These are phyloP conservation scores for Gerris lacustris DNA, from an alignment of 2,888 invertebrate species.

Conservation along the genomic window DNA sequence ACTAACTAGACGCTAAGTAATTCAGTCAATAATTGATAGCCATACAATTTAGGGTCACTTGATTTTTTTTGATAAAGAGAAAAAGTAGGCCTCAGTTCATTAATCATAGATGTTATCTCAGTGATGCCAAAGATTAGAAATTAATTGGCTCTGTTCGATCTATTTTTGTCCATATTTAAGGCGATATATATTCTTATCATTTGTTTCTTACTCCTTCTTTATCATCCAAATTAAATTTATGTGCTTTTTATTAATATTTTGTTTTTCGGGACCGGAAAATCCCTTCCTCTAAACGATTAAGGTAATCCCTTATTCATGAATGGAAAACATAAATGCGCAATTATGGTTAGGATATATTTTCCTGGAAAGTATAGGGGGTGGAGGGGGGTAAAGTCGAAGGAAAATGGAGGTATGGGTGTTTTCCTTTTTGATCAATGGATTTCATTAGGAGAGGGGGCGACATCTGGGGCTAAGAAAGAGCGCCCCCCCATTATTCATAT, in stretches of 20 bases:
- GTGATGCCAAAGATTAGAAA: too few relatives aligned
- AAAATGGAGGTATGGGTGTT: not conserved
- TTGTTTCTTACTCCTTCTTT: too few relatives aligned
- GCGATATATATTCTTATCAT: too few relatives aligned
- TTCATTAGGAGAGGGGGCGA: slow-evolving; percentile 6
- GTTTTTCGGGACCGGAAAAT: not conserved
- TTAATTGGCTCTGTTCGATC: too few relatives aligned
- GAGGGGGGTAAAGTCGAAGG: not conserved
- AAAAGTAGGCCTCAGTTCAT: too few relatives aligned
- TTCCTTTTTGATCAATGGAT: slow-evolving; percentile 10
- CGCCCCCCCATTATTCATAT: slow-evolving; percentile 4
- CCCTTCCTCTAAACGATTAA: not conserved
- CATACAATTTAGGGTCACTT: too few relatives aligned
- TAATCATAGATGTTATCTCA: too few relatives aligned
- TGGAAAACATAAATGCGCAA: slow-evolving; percentile 1
- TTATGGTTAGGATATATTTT: not conserved
- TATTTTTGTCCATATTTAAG: too few relatives aligned
- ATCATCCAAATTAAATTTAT: not conserved
- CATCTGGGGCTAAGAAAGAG: slow-evolving; percentile 2
- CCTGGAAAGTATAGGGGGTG: not conserved
- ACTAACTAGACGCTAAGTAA: too few relatives aligned
- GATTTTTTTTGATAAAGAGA: too few relatives aligned
- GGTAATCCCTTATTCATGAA: slow-evolving; percentile 5
- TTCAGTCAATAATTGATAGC: too few relatives aligned
- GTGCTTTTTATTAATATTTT: not conserved